Percentiles rank a stretch among this genome's conserved stretches.
phyloP scores from a whole-genome alignment of 2,888 invertebrate species.

The Crocallis elinguaria region DNA sequence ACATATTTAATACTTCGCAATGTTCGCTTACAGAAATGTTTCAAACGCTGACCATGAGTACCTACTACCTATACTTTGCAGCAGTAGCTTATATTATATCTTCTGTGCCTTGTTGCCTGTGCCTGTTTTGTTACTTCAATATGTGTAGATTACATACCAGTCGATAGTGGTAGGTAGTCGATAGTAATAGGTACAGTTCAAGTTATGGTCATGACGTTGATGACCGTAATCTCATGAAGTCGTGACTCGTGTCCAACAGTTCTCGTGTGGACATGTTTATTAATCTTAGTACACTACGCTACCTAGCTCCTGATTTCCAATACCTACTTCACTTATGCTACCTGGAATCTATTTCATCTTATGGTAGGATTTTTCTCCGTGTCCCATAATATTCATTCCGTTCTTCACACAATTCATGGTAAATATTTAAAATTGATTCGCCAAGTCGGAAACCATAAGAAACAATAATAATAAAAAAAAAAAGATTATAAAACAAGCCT shows the following conservation, averaged over 20 bases:
- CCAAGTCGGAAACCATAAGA: no score
- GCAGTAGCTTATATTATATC: neutral
- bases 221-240: conserved; percentile 40
- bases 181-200: conserved; percentile 1
- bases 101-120: neutral
- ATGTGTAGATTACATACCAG: neutral
- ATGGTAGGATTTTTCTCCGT: no score
- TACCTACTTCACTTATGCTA: no score
- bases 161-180: neutral
- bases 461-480: no score
- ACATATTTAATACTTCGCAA: conserved; percentile 7
- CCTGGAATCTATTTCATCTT: no score
- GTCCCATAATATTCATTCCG: no score
- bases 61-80: no score
- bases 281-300: neutral
- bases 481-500: no score
- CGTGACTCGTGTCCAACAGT: conserved; percentile 24
- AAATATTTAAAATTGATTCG: no score
- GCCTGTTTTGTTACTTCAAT: neutral
- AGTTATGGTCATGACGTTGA: conserved; percentile 40
- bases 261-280: neutral
- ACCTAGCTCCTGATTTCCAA: no score
- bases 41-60: neutral
- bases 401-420: no score
- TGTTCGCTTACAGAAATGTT: conserved; percentile 5